phyloP scores from a whole-genome alignment of 2,797 vertebrate genomes.

The Microhierax caerulescens region DNA sequence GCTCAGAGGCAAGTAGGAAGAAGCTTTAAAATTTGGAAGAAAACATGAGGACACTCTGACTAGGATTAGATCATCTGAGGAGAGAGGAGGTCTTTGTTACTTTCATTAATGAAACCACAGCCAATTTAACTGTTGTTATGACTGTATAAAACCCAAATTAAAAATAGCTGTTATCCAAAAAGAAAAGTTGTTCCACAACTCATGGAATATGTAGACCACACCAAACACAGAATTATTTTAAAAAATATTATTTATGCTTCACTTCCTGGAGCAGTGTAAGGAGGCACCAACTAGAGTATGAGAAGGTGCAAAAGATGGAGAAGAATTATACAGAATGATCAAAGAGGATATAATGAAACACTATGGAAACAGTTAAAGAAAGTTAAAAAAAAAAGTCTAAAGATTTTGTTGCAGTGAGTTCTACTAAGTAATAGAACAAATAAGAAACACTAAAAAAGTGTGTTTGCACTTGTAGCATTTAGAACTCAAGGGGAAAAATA shows the following conservation, averaged over 20 bases:
- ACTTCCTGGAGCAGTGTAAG: neutral
- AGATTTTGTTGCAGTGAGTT: neutral
- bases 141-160: neutral
- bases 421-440: neutral
- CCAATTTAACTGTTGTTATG: neutral
- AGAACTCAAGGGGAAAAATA: neutral
- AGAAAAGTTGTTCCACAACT: neutral
- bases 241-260: neutral
- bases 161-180: neutral
- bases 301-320: neutral
- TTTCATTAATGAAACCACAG: neutral
- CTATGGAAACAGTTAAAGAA: neutral
- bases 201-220: neutral
- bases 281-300: neutral
- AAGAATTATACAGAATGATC: neutral
- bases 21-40: neutral
- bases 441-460: neutral
- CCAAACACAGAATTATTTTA: neutral
- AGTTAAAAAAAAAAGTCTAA: neutral
- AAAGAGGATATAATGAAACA: neutral
- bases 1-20: neutral
- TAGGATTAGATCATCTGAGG: neutral
- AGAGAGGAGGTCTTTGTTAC: neutral
- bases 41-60: neutral
- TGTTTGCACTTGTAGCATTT: neutral